Evolutionary conservation across 2,113 vertebrate genomes (phyloP).

Genomic region (Craseonycteris thonglongyai): DNA sequence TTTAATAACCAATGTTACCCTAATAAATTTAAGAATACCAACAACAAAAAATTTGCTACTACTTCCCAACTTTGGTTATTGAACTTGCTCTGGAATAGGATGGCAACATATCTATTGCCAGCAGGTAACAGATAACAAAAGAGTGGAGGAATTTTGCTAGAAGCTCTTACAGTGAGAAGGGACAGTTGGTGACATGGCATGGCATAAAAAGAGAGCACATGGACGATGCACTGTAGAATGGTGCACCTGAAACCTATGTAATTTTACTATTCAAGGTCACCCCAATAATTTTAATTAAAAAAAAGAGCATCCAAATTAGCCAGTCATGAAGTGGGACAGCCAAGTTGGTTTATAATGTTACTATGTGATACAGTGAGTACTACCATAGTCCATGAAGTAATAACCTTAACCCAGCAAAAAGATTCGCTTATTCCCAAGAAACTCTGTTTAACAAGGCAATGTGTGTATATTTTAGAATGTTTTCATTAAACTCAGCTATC

Average conservation of each 20-base stretch:
- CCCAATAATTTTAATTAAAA: too few relatives aligned
- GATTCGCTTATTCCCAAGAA: neutral
- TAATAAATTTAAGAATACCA: too few relatives aligned
- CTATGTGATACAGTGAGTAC: neutral
- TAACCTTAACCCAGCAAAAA: neutral
- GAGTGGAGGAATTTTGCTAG: neutral
- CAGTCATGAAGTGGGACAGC: neutral
- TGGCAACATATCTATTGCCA: neutral
- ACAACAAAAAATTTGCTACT: too few relatives aligned
- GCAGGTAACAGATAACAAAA: neutral
- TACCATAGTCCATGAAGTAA: neutral
- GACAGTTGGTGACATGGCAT: neutral
- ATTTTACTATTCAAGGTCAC: too few relatives aligned
- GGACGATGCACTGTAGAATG: too few relatives aligned
- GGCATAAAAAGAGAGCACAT: neutral
- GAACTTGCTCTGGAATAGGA: neutral
- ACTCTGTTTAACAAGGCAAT: neutral
- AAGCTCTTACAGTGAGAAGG: neutral
- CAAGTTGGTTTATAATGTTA: neutral
- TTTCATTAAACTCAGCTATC: conserved; percentile 25
- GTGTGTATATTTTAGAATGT: neutral
- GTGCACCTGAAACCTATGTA: too few relatives aligned
- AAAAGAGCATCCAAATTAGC: neutral
- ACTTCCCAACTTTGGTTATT: neutral
- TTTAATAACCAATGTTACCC: too few relatives aligned